Percentiles rank a stretch among this genome's conserved stretches.
These are phyloP conservation scores for Sebastes oblongus DNA, from an alignment of 2,797 vertebrate species.

Conservation along the genomic window DNA sequence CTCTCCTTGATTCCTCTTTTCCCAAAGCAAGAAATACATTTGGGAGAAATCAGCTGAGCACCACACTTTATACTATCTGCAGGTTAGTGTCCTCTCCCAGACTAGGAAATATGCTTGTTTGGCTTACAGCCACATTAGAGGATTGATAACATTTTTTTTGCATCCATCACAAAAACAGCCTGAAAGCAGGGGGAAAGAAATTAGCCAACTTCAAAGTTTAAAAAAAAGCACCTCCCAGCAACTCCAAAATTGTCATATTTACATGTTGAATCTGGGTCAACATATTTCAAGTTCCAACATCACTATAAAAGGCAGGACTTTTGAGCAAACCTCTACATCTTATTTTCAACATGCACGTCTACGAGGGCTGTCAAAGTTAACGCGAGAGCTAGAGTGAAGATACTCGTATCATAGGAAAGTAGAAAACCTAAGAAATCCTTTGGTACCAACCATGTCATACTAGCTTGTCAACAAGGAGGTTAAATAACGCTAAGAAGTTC, in stretches of 20 bases:
- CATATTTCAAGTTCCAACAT: neutral
- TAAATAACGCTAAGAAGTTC: too few species aligned
- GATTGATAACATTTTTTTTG: neutral
- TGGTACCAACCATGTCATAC: too few species aligned
- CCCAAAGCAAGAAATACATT: neutral
- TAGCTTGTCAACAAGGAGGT: too few species aligned
- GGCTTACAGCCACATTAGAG: neutral
- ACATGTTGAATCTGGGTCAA: neutral
- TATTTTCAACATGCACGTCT: neutral
- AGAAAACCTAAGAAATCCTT: too few species aligned
- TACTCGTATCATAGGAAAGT: too few species aligned
- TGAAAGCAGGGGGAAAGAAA: neutral
- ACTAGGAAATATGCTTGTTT: neutral
- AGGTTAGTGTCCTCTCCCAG: neutral
- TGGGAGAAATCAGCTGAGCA: neutral
- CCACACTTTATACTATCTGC: neutral
- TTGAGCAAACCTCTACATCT: neutral
- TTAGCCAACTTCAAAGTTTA: neutral
- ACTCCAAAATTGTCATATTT: neutral
- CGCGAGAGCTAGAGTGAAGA: too few species aligned
- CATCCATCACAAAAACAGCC: neutral
- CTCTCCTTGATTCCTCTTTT: neutral
- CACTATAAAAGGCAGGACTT: neutral
- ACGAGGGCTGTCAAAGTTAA: too few species aligned
- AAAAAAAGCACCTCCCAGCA: neutral